A percentile compares a stretch with the other conserved stretches of the same genome.
Evolutionary conservation across 2,113 vertebrate species (phyloP).

Genomic region (Sphyrna mokarran): DNA sequence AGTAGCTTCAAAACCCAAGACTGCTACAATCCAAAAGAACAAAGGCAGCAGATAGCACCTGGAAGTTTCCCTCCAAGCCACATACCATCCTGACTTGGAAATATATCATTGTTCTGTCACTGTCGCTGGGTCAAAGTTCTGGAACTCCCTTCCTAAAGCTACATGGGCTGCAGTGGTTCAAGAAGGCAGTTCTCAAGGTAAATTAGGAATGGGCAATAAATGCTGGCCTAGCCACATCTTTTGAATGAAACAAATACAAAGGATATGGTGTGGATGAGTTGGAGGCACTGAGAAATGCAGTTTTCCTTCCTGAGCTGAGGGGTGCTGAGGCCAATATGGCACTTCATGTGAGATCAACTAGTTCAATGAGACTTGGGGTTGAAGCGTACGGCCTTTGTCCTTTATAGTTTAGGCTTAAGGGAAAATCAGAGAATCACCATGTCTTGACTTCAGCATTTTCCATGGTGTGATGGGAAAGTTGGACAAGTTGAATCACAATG

Average conservation of each 20-base stretch:
- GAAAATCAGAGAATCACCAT: not conserved
- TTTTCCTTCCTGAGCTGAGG: not conserved
- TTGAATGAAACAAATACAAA: not conserved
- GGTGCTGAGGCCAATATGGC: not conserved
- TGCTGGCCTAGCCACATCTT: too few relatives aligned
- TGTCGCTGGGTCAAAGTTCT: too few relatives aligned
- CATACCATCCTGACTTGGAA: too few relatives aligned
- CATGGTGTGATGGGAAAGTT: not conserved
- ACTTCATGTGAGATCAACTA: not conserved
- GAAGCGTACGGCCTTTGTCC: not conserved
- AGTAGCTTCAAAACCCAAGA: too few relatives aligned
- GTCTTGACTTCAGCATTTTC: not conserved
- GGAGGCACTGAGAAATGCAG: not conserved
- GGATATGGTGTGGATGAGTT: not conserved
- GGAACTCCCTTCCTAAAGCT: too few relatives aligned
- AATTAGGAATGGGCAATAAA: too few relatives aligned
- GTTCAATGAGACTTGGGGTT: not conserved
- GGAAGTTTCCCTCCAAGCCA: too few relatives aligned
- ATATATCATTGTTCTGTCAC: too few relatives aligned
- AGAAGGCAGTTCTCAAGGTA: too few relatives aligned
- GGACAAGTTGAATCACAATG: not conserved
- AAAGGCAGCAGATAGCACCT: too few relatives aligned
- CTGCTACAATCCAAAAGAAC: too few relatives aligned
- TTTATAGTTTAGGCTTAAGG: not conserved
- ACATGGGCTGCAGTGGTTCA: too few relatives aligned